Evolutionary conservation across 2,888 invertebrate genomes (phyloP).

Genomic region (Meandrusa payeni): DNA sequence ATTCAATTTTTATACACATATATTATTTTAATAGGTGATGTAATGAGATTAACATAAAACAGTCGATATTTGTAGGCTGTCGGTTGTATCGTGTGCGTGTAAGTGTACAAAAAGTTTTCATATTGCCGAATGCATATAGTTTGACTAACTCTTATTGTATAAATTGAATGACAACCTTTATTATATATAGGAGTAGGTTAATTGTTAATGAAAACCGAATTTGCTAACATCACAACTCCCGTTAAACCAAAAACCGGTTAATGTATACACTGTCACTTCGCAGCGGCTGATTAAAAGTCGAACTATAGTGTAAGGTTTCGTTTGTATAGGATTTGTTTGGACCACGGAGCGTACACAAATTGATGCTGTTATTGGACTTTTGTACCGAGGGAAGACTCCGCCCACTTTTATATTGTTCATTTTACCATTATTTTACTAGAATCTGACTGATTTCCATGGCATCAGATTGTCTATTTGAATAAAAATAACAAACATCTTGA

Average conservation of each 20-base stretch:
- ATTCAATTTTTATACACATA: conserved; percentile 8
- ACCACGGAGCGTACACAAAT: no score
- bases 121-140: conserved; percentile 4
- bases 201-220: conserved; percentile 9
- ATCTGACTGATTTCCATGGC: no score
- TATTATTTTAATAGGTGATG: conserved; percentile 11
- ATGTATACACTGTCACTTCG: conserved; percentile 7
- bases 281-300: conserved; percentile 14
- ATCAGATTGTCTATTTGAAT: no score
- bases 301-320: conserved; percentile 58
- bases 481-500: no score
- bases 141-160: conserved; percentile 9
- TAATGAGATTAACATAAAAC: conserved; percentile 7
- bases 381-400: no score
- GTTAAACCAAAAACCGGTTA: background rate
- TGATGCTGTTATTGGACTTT: no score
- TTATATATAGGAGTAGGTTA: conserved; percentile 7
- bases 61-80: no score
- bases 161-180: conserved; percentile 9
- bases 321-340: conserved; percentile 66
- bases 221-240: conserved; percentile 14
- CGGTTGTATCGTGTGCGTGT: no score
- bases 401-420: no score
- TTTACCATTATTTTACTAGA: no score
- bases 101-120: background rate